Conservation (phyloP, 1,140 invertebrate genomes). For the Mylabris phalerata region DNA sequence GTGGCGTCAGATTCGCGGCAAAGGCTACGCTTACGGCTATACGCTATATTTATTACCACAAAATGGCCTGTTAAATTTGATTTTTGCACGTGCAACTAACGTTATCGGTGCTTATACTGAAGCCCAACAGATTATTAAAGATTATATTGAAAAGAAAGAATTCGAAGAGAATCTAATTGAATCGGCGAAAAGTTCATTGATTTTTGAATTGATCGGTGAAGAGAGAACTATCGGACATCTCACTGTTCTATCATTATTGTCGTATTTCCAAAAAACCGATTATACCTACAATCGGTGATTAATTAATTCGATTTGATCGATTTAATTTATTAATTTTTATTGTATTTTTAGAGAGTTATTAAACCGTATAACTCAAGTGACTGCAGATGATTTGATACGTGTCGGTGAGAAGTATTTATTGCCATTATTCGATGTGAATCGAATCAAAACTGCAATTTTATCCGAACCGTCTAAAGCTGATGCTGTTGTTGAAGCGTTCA, state of each 20-base stretch:
- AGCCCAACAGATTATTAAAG: slow-evolving; percentile 56
- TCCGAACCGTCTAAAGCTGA: slow-evolving; percentile 70
- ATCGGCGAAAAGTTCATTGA: slow-evolving; percentile 74
- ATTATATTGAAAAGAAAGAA: slow-evolving; percentile 53
- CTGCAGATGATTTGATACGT: slow-evolving; percentile 53
- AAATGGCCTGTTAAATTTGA: slow-evolving; percentile 64
- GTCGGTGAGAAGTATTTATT: slow-evolving; percentile 65
- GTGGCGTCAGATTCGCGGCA: slow-evolving; percentile 78
- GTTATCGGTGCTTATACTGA: slow-evolving; percentile 69
- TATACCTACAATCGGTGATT: slow-evolving; percentile 61
- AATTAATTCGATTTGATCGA: neutral
- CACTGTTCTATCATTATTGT: slow-evolving; percentile 61
- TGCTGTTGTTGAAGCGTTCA: slow-evolving; percentile 58
- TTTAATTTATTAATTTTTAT: too few relatives aligned
- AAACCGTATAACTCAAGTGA: slow-evolving; percentile 55
- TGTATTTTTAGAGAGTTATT: slow-evolving; percentile 24
- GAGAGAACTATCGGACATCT: slow-evolving; percentile 71
- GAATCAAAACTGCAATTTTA: slow-evolving; percentile 58
- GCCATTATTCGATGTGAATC: slow-evolving; percentile 54
- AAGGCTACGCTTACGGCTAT: slow-evolving; percentile 78
- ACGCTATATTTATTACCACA: slow-evolving; percentile 53
- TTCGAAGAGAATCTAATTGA: slow-evolving; percentile 72
- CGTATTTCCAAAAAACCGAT: slow-evolving; percentile 62
- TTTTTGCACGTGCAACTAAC: slow-evolving; percentile 68
- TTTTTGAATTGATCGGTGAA: slow-evolving; percentile 75